A percentile compares a stretch with the other conserved stretches of the same genome.
phyloP scores from a whole-genome alignment of 2,888 invertebrate genomes.

The Neocrepidodera transversa region DNA sequence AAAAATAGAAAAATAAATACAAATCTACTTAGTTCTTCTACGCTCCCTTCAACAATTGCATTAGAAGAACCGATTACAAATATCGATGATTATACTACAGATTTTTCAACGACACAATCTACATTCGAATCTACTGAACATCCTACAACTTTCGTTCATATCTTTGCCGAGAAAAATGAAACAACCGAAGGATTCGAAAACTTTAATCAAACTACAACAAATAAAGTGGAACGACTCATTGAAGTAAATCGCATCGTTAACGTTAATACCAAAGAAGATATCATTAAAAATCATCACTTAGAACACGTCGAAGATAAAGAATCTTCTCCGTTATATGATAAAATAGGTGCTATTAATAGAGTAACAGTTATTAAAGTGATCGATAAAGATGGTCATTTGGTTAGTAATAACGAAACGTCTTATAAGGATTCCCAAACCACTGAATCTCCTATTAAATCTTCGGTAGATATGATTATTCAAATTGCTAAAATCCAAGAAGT shows the following conservation, averaged over 20 bases:
- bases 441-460: conserved; percentile 30
- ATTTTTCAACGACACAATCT: not conserved
- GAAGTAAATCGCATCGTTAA: conserved; percentile 75
- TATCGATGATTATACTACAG: conserved; percentile 33
- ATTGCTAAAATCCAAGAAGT: conserved; percentile 44
- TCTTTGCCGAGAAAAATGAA: conserved; percentile 60
- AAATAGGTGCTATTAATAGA: conserved; percentile 74
- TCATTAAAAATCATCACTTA: conserved; percentile 62
- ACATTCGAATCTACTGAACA: conserved; percentile 47
- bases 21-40: conserved; percentile 21
- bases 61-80: conserved; percentile 8
- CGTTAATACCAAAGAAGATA: conserved; percentile 71
- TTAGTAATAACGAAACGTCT: conserved; percentile 40
- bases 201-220: conserved; percentile 46
- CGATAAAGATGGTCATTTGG: conserved; percentile 59
- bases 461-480: conserved; percentile 33
- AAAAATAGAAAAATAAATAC: conserved; percentile 20
- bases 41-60: conserved; percentile 14
- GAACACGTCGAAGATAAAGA: conserved; percentile 65
- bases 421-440: conserved; percentile 13
- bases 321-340: conserved; percentile 67
- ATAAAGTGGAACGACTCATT: conserved; percentile 66
- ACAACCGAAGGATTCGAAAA: conserved; percentile 51
- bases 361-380: conserved; percentile 73
- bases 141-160: conserved; percentile 60